Conservation (phyloP, 2,797 vertebrate genomes). For the Ptychadena robeensis region DNA sequence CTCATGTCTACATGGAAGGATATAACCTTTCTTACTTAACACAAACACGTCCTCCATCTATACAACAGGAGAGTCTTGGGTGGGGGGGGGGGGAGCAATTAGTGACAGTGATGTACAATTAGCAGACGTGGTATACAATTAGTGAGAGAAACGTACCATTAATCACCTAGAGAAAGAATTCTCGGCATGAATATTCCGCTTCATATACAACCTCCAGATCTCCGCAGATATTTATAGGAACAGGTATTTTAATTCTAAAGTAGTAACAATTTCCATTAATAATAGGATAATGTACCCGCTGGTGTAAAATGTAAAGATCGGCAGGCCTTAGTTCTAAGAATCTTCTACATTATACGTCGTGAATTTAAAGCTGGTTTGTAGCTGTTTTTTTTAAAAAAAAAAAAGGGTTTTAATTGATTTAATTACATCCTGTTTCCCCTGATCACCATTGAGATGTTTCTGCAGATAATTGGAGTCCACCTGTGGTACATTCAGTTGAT, state of each 20-base stretch:
- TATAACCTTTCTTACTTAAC: neutral
- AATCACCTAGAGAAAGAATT: neutral
- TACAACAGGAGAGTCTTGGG: neutral
- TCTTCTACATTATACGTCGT: no score
- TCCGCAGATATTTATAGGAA: neutral
- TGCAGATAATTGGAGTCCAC: no score
- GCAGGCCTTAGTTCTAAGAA: no score
- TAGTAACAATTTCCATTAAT: no score
- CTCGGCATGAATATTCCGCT: neutral
- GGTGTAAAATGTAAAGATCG: no score
- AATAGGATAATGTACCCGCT: no score
- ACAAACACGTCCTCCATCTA: neutral
- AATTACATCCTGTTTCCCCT: no score
- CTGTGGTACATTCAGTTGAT: no score
- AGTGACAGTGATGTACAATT: neutral
- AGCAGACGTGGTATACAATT: slow-evolving; percentile 1
- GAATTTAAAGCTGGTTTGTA: no score
- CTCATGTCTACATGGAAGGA: neutral
- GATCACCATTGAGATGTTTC: no score
- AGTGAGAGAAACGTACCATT: neutral
- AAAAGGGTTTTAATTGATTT: no score
- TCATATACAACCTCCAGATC: neutral
- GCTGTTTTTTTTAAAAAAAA: no score
- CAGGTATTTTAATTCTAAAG: neutral
- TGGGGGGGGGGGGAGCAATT: neutral